Conservation (phyloP, 2,113 vertebrate species). For the Tetraodon nigroviridis region DNA sequence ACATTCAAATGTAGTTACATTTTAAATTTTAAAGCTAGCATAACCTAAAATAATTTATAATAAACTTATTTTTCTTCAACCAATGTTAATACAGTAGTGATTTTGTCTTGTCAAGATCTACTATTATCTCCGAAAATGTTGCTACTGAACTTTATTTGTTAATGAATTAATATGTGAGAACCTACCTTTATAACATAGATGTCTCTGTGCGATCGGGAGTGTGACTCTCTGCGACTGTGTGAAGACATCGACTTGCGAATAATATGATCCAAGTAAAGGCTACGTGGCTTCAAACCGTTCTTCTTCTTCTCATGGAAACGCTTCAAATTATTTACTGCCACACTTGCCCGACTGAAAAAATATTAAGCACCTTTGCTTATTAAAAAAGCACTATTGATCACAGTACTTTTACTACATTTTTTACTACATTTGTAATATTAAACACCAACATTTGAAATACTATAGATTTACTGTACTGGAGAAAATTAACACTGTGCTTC, state of each 20-base stretch:
- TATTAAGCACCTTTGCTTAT: not conserved
- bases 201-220: slow-evolving; percentile 85
- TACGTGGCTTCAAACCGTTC: slow-evolving; percentile 90
- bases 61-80: too few relatives aligned
- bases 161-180: too few relatives aligned
- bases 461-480: too few relatives aligned
- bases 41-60: too few relatives aligned
- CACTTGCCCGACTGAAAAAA: slow-evolving; percentile 86
- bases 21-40: too few relatives aligned
- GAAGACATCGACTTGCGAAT: slow-evolving; percentile 88
- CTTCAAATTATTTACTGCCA: slow-evolving; percentile 92
- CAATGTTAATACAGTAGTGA: too few relatives aligned
- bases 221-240: slow-evolving; percentile 85
- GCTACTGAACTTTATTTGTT: too few relatives aligned
- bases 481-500: too few relatives aligned
- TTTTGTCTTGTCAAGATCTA: too few relatives aligned
- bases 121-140: too few relatives aligned
- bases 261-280: slow-evolving; percentile 96
- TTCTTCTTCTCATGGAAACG: slow-evolving; percentile 98
- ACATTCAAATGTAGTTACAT: too few relatives aligned
- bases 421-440: too few relatives aligned
- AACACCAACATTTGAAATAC: not conserved
- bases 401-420: not conserved
- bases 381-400: not conserved
- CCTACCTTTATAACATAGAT: slow-evolving; percentile 93